Percentiles rank a stretch among this genome's conserved stretches.
Conservation (phyloP, 2,113 vertebrate species). For the Falcunculus frontatus region DNA sequence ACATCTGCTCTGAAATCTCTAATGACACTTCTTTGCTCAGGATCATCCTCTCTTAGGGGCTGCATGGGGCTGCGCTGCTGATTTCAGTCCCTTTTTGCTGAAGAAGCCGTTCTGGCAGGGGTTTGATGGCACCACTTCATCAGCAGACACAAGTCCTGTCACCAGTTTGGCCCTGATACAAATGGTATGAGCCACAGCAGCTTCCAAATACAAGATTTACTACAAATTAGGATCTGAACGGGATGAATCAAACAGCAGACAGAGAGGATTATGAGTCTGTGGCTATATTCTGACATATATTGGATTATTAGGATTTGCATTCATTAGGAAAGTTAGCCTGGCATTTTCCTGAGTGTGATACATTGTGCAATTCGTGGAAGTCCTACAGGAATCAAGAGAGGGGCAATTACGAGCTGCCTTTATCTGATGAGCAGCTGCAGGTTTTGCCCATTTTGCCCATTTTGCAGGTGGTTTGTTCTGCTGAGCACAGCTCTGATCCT, state of each 20-base stretch:
- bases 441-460: background rate
- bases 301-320: slow-evolving; percentile 29
- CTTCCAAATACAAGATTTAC: background rate
- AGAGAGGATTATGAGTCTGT: background rate
- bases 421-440: background rate
- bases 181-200: background rate
- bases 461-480: background rate
- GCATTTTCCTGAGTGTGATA: background rate
- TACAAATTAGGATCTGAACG: background rate
- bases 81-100: background rate
- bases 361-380: background rate
- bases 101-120: background rate
- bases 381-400: background rate
- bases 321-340: background rate
- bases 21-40: background rate
- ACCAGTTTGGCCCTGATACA: background rate
- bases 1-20: background rate
- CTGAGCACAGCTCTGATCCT: background rate
- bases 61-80: background rate
- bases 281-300: background rate
- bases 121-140: background rate
- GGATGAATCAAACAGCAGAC: background rate
- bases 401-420: background rate
- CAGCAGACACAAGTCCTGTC: background rate
- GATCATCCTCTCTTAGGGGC: background rate